phyloP scores from a whole-genome alignment of 1,140 invertebrate species.

The Bombus pascuorum region DNA sequence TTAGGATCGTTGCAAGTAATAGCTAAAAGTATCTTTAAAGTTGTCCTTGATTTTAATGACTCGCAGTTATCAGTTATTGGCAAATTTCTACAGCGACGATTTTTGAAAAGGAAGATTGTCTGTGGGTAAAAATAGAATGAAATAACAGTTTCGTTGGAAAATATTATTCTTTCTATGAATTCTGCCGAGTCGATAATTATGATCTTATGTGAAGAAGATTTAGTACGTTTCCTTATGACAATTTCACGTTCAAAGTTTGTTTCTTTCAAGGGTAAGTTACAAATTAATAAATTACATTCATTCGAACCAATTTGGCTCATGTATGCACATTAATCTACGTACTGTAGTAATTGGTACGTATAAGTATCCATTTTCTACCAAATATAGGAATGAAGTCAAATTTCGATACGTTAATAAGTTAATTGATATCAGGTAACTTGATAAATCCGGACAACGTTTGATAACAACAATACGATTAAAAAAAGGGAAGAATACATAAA shows the following conservation, averaged over 20 bases:
- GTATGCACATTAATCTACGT: too few relatives aligned
- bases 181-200: background rate
- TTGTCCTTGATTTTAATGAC: background rate
- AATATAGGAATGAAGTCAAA: background rate
- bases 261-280: background rate
- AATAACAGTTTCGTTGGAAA: background rate
- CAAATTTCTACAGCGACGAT: background rate
- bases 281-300: background rate
- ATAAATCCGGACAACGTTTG: background rate
- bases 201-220: background rate
- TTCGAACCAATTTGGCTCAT: background rate
- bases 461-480: too few relatives aligned
- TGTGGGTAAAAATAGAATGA: background rate
- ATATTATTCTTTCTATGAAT: background rate
- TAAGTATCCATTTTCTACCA: background rate
- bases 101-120: background rate
- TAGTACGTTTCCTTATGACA: background rate
- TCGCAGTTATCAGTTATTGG: background rate
- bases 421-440: background rate
- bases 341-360: background rate
- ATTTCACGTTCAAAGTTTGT: background rate
- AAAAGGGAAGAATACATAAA: too few relatives aligned
- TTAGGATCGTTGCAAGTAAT: background rate
- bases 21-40: background rate
- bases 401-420: background rate